Conservation (phyloP, 2,888 invertebrate genomes). For the Nomada ferruginata region DNA sequence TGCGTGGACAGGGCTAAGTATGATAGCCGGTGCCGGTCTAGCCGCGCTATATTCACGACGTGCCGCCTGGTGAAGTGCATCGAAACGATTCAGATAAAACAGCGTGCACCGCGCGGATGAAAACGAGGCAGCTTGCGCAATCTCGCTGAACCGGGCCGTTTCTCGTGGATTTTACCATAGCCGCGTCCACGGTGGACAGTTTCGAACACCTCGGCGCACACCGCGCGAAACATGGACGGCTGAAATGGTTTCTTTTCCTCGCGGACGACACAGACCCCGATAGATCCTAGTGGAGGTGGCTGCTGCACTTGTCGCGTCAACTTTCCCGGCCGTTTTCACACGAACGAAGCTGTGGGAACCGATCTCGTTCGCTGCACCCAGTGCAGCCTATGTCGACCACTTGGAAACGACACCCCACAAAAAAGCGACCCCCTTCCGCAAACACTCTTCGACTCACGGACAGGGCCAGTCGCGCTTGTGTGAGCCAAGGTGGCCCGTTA, state of each 20-base stretch:
- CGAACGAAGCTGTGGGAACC: slow-evolving; percentile 80
- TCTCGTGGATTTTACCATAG: neutral
- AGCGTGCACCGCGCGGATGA: slow-evolving; percentile 15
- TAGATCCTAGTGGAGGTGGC: slow-evolving; percentile 61
- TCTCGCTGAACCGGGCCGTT: slow-evolving; percentile 43
- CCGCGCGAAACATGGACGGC: neutral
- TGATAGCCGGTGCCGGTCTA: slow-evolving; percentile 47
- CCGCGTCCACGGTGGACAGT: too few relatives aligned
- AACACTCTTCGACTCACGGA: slow-evolving; percentile 65
- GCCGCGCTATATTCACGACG: slow-evolving; percentile 32
- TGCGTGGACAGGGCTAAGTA: slow-evolving; percentile 55
- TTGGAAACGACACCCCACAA: slow-evolving; percentile 69
- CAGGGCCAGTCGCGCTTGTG: slow-evolving; percentile 8
- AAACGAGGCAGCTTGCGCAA: slow-evolving; percentile 37
- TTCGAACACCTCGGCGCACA: too few relatives aligned
- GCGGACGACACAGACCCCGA: slow-evolving; percentile 65
- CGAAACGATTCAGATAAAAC: slow-evolving; percentile 52
- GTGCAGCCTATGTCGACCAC: slow-evolving; percentile 63
- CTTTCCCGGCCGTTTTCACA: slow-evolving; percentile 81
- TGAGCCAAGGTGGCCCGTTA: slow-evolving; percentile 52
- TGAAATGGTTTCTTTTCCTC: slow-evolving; percentile 46
- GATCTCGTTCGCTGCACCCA: slow-evolving; percentile 75
- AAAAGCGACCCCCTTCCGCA: slow-evolving; percentile 75
- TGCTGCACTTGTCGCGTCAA: slow-evolving; percentile 76
- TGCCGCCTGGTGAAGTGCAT: slow-evolving; percentile 28